Percentiles rank a stretch among this genome's conserved stretches.
Evolutionary conservation across 2,113 vertebrate species (phyloP).

Genomic region (Mormoops blainvillei): DNA sequence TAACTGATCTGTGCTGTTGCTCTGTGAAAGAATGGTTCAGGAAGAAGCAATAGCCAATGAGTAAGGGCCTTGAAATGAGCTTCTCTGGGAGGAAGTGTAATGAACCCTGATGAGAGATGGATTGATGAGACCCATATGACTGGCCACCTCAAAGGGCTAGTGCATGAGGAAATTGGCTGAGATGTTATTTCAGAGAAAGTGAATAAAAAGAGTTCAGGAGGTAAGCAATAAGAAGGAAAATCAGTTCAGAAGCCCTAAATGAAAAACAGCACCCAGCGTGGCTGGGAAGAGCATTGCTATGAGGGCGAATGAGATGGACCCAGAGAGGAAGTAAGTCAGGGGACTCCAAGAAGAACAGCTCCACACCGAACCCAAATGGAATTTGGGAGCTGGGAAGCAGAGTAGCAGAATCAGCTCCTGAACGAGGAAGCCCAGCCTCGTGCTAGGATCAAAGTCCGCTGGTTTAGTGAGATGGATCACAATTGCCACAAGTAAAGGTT

Average conservation of each 20-base stretch:
- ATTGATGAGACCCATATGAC: not conserved
- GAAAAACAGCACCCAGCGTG: not conserved
- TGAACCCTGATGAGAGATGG: not conserved
- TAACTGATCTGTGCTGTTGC: not conserved
- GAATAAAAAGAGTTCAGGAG: not conserved
- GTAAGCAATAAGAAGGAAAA: not conserved
- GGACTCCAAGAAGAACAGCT: not conserved
- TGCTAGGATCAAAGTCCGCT: not conserved
- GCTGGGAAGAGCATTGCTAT: fast-evolving
- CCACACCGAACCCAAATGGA: not conserved
- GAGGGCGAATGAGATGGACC: not conserved
- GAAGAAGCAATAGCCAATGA: not conserved
- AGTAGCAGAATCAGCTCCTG: not conserved
- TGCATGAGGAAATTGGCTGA: not conserved
- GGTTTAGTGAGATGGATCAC: not conserved
- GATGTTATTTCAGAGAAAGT: not conserved
- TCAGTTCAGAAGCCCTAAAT: not conserved
- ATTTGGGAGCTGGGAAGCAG: not conserved
- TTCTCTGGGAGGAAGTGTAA: not conserved
- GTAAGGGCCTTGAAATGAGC: not conserved
- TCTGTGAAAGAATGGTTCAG: not conserved
- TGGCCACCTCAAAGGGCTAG: not conserved
- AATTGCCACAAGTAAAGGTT: not conserved
- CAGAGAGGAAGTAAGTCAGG: not conserved
- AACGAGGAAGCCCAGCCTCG: not conserved